These are phyloP conservation scores for Thamnophis sirtalis DNA, from an alignment of 2,113 vertebrate genomes.

Conservation along the genomic window DNA sequence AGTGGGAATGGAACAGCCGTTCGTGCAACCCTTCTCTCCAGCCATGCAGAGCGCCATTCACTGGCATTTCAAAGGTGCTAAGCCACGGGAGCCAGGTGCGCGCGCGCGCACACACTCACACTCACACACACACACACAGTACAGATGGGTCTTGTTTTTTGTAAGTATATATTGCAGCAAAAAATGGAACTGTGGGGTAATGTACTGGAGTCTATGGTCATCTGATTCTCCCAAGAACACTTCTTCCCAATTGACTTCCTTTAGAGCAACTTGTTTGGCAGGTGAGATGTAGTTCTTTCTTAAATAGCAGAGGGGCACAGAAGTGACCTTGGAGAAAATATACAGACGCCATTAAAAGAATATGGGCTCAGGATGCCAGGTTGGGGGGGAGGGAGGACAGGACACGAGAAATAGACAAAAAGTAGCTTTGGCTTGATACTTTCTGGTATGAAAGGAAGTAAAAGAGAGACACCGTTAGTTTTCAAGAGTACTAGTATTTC, in stretches of 20 bases:
- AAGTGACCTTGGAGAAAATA: not conserved
- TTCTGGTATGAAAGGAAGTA: not conserved
- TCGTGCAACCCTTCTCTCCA: too few relatives aligned
- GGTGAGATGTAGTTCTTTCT: not conserved
- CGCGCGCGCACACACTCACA: too few relatives aligned
- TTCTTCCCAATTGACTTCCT: not conserved
- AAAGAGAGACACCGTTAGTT: not conserved
- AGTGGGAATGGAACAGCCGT: too few relatives aligned
- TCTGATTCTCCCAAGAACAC: not conserved
- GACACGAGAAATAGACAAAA: not conserved
- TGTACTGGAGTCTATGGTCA: not conserved
- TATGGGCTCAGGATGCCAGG: not conserved
- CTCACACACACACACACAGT: too few relatives aligned
- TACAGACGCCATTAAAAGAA: not conserved
- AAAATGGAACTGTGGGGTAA: not conserved
- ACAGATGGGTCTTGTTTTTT: too few relatives aligned
- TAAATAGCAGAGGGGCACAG: not conserved
- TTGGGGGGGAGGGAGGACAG: too few relatives aligned
- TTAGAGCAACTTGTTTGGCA: not conserved
- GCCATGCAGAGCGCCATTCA: too few relatives aligned
- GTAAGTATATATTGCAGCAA: not conserved
- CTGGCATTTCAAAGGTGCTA: too few relatives aligned
- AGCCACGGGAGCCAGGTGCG: too few relatives aligned
- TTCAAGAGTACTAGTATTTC: not conserved
- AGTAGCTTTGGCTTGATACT: not conserved